Evolutionary conservation across 1,140 invertebrate species (phyloP).

Genomic region (Mamestra configurata): DNA sequence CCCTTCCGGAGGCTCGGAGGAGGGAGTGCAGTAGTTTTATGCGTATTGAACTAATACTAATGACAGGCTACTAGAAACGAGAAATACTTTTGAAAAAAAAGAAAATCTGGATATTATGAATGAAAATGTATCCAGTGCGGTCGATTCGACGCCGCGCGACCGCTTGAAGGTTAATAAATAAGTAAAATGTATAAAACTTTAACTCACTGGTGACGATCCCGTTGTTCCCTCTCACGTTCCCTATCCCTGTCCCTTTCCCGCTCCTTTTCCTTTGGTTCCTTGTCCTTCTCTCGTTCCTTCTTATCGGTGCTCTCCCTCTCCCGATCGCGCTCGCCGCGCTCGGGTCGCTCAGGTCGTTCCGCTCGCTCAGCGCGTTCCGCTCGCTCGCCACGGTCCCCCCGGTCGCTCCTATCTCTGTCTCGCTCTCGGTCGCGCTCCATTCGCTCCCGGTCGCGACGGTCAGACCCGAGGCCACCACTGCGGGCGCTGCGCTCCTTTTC

Average conservation of each 20-base stretch:
- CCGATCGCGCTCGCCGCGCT: constrained; percentile 58
- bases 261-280: constrained; percentile 44
- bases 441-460: constrained; percentile 76
- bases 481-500: constrained; percentile 85
- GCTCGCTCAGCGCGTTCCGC: neutral
- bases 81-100: too few species aligned
- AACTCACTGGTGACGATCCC: constrained; percentile 66
- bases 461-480: constrained; percentile 82
- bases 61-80: too few species aligned
- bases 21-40: too few species aligned
- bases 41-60: too few species aligned
- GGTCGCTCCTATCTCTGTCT: constrained; percentile 60
- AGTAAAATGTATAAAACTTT: too few species aligned
- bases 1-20: too few species aligned
- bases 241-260: constrained; percentile 82
- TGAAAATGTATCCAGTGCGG: too few species aligned
- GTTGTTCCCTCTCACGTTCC: constrained; percentile 73
- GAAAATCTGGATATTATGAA: too few species aligned
- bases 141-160: too few species aligned
- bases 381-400: constrained; percentile 78
- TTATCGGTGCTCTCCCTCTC: constrained; percentile 26
- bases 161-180: too few species aligned
- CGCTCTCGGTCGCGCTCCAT: constrained; percentile 83
- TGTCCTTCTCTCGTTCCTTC: constrained; percentile 60
- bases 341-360: neutral